Evolutionary conservation across 2,888 invertebrate species (phyloP).

Genomic region (Paralinhomoeus sp.): DNA sequence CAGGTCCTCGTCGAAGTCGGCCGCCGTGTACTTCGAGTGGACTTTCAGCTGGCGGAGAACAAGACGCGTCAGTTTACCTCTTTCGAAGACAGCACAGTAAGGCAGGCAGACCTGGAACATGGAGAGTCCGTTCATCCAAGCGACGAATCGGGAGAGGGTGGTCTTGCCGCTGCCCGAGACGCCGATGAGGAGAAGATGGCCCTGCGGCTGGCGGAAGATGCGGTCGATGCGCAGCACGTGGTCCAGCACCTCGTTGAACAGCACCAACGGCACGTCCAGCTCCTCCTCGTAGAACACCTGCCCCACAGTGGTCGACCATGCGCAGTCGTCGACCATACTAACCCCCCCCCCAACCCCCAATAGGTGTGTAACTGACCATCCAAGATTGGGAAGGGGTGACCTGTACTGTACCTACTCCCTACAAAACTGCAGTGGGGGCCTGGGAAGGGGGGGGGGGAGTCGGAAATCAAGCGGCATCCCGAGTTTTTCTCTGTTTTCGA

Average conservation of each 20-base stretch:
- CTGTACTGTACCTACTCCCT: no score
- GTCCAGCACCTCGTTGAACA: slow-evolving; percentile 95
- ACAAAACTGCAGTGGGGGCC: no score
- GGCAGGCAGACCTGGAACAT: slow-evolving; percentile 63
- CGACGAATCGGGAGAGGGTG: slow-evolving; percentile 90
- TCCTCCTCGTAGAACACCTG: slow-evolving; percentile 96
- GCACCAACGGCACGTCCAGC: slow-evolving; percentile 81
- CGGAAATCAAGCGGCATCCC: no score
- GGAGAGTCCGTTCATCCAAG: slow-evolving; percentile 97
- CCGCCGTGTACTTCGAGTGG: slow-evolving; percentile 94
- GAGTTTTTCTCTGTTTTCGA: not conserved
- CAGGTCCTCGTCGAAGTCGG: slow-evolving; percentile 95
- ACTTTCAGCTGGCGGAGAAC: slow-evolving; percentile 36
- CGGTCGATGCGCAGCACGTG: slow-evolving; percentile 94
- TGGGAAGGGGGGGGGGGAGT: no score
- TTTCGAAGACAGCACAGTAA: no score
- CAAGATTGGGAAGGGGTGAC: no score
- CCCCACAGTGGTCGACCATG: no score
- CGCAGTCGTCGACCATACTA: no score
- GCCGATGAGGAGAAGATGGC: slow-evolving; percentile 85
- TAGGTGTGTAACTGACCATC: no score
- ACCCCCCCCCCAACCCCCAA: no score
- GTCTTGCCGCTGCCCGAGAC: slow-evolving; percentile 98
- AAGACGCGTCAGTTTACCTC: no score
- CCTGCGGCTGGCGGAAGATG: slow-evolving; percentile 91